Evolutionary conservation across 1,140 invertebrate genomes (phyloP).

Genomic region (Phymastichus coffea): DNA sequence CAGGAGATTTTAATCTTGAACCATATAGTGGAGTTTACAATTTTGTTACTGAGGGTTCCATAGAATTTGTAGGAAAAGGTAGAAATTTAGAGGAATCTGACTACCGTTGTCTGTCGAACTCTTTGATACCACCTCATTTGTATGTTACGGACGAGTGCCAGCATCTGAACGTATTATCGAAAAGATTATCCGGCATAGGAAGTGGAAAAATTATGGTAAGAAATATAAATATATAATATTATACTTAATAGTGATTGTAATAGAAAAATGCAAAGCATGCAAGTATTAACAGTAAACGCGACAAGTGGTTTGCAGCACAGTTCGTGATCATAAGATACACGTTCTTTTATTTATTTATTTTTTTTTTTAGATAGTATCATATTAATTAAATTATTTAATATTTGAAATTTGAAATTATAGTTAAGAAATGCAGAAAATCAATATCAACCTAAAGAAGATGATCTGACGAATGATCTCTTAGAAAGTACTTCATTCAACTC

Average conservation of each 20-base stretch:
- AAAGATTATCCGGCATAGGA: slow-evolving; percentile 44
- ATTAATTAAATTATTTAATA: not conserved
- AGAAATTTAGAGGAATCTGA: slow-evolving; percentile 38
- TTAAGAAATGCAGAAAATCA: slow-evolving; percentile 12
- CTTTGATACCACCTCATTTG: slow-evolving; percentile 59
- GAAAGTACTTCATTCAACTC: slow-evolving; percentile 28
- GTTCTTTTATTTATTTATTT: not conserved
- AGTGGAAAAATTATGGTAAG: slow-evolving; percentile 41
- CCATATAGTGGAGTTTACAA: slow-evolving; percentile 71
- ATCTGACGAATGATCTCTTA: not conserved
- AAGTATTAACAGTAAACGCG: too few relatives aligned
- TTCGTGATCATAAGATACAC: not conserved
- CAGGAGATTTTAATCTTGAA: slow-evolving; percentile 87
- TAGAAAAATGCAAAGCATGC: too few relatives aligned
- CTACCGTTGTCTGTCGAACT: slow-evolving; percentile 37
- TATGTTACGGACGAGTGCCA: slow-evolving; percentile 69
- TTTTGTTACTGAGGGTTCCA: slow-evolving; percentile 67
- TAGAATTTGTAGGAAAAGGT: slow-evolving; percentile 61
- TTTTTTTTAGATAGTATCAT: not conserved
- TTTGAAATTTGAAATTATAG: not conserved
- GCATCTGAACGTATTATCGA: slow-evolving; percentile 58
- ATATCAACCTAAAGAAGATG: not conserved
- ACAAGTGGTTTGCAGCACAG: too few relatives aligned
- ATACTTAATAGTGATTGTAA: not conserved
- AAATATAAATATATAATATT: not conserved